These are phyloP conservation scores for Otocyon megalotis DNA, from an alignment of 2,113 vertebrate genomes.

Conservation along the genomic window DNA sequence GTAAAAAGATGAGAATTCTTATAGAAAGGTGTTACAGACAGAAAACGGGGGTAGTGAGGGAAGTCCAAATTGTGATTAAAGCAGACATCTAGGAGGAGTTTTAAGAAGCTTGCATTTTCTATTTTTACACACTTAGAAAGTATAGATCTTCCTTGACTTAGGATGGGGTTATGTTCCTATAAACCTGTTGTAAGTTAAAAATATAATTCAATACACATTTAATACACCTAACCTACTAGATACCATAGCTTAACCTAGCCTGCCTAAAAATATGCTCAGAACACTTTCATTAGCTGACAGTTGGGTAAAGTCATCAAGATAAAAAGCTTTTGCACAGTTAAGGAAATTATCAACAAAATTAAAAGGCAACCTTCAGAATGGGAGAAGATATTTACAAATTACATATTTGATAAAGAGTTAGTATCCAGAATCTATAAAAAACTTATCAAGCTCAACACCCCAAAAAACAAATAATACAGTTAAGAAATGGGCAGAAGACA, in stretches of 20 bases:
- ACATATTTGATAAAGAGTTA: not conserved
- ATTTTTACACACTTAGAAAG: not conserved
- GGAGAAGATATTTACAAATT: not conserved
- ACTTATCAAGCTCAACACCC: not conserved
- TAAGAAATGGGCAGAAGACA: not conserved
- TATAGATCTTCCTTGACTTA: not conserved
- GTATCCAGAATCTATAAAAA: not conserved
- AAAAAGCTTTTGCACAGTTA: not conserved
- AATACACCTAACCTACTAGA: not conserved
- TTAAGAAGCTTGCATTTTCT: not conserved
- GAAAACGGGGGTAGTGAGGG: not conserved
- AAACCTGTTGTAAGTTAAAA: not conserved
- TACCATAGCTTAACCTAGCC: not conserved
- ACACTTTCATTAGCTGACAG: not conserved
- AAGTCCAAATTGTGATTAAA: not conserved
- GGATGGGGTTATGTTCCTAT: not conserved
- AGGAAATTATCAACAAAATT: not conserved
- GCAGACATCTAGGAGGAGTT: not conserved
- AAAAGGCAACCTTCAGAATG: not conserved
- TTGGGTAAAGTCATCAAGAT: not conserved
- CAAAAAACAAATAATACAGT: not conserved
- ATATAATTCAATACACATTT: not conserved
- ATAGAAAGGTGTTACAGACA: not conserved
- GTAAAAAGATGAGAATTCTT: slow-evolving; percentile 7
- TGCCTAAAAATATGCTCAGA: not conserved